Evolutionary conservation across 2,888 invertebrate species (phyloP), one percentile per base, ranked within the genome.

Genomic region (Adelognathus sp.): DNA sequence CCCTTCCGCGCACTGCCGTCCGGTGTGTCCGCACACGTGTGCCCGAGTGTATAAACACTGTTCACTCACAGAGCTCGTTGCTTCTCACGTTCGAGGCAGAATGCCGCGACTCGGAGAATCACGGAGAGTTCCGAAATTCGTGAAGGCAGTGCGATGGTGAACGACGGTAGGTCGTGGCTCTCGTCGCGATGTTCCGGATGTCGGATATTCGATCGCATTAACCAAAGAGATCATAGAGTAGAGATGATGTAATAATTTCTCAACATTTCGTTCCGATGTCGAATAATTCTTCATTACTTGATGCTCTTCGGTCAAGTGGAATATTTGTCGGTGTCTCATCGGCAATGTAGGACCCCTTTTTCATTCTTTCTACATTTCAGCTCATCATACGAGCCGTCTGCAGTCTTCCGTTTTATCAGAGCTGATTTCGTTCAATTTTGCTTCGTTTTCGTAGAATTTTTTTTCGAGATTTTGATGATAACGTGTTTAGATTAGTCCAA

Each of bases 101-200:
- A 33, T 27, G 16, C 29, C 54, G 54, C 46, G 27, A 24, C 16
- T 31, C 27, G 33, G 67, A 33, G 72, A 60, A 54, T 61, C 46
- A 63, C 41, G 11, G 72, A 56, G 54, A 72, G 67, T 61, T 33
- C 39, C 67, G 27, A 18, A 77, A 72, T 46, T 46, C 66, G 52
- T 64, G 31, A 41, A 52, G 60, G 21, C 46, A 66, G 9, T 27
- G 27, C 52, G 3, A 24, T 36, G 50, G 63, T 58, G 21, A 70
- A 50, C 44, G 31, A 52, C 52, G 31, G 52, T 18, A 29, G 39
- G 24, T 74, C 58, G 46, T 64, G n/a, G n/a, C 54, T 21, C 52
- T 41, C 63, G 33, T n/a, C 9, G 24, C 29, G 67, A 36, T 39
- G 52, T 29, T 67, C 39, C 39, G 18, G 29, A 14, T 24, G 18